These are phyloP conservation scores for Globodera rostochiensis DNA, from an alignment of 1,140 invertebrate genomes.

Conservation along the genomic window DNA sequence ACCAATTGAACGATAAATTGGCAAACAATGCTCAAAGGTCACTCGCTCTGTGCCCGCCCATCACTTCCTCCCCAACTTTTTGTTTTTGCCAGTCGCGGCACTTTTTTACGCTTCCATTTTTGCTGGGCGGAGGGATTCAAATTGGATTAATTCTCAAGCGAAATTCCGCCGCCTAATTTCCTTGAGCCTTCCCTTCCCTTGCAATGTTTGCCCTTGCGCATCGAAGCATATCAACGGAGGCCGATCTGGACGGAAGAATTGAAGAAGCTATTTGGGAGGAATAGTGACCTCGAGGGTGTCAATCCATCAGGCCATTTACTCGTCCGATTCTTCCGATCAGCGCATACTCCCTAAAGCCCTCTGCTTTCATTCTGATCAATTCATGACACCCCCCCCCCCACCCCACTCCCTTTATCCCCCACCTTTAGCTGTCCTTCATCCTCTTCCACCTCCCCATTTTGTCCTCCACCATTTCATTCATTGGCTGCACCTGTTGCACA, in stretches of 20 bases:
- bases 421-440: not conserved
- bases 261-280: not conserved
- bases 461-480: not conserved
- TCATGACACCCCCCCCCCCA: no score
- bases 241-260: not conserved
- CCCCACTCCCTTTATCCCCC: not conserved
- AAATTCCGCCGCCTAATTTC: not conserved
- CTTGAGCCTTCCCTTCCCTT: not conserved
- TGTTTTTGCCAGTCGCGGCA: constrained; percentile 1
- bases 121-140: not conserved
- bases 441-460: not conserved
- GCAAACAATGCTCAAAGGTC: not conserved
- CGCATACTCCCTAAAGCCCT: no score
- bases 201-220: not conserved
- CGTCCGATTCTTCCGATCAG: no score
- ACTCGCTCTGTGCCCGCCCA: not conserved
- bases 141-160: not conserved
- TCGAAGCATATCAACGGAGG: not conserved
- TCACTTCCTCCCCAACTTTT: not conserved
- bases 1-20: not conserved
- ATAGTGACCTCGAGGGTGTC: not conserved
- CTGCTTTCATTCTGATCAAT: no score
- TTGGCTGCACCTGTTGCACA: constrained; percentile 1
- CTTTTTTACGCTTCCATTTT: not conserved
- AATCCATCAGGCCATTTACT: no score